Evolutionary conservation across 1,140 invertebrate genomes (phyloP).

Genomic region (Galleria mellonella): DNA sequence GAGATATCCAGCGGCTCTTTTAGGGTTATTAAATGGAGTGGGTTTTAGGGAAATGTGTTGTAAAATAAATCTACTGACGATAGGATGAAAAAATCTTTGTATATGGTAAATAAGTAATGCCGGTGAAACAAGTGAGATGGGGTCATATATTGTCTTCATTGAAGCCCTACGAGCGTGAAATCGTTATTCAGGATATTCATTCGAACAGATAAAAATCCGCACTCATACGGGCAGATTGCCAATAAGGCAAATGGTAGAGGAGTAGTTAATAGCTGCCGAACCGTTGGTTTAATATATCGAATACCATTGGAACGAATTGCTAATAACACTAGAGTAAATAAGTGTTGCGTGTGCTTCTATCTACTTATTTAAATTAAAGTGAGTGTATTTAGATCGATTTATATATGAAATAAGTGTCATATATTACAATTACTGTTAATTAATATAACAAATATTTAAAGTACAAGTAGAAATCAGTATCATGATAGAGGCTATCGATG

Average conservation of each 20-base stretch:
- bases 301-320: slow-evolving; percentile 13
- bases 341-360: neutral
- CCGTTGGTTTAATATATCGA: slow-evolving; percentile 21
- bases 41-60: slow-evolving; percentile 62
- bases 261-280: slow-evolving; percentile 16
- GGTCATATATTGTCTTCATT: slow-evolving; percentile 54
- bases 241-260: slow-evolving; percentile 43
- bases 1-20: slow-evolving; percentile 60
- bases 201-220: slow-evolving; percentile 41
- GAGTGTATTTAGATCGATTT: too few species aligned
- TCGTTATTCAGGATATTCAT: slow-evolving; percentile 21
- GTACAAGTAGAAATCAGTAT: too few species aligned
- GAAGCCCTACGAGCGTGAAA: slow-evolving; percentile 16
- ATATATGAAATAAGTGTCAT: too few species aligned
- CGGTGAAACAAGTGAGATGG: slow-evolving; percentile 45
- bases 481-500: too few species aligned
- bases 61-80: slow-evolving; percentile 43
- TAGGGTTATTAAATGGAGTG: slow-evolving; percentile 66
- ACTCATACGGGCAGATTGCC: slow-evolving; percentile 38
- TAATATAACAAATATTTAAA: too few species aligned
- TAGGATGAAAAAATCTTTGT: slow-evolving; percentile 39
- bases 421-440: too few species aligned
- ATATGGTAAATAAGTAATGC: slow-evolving; percentile 49
- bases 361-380: too few species aligned
- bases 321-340: slow-evolving; percentile 14